phyloP scores from a whole-genome alignment of 2,888 invertebrate species.

The Epirrhoe alternata region DNA sequence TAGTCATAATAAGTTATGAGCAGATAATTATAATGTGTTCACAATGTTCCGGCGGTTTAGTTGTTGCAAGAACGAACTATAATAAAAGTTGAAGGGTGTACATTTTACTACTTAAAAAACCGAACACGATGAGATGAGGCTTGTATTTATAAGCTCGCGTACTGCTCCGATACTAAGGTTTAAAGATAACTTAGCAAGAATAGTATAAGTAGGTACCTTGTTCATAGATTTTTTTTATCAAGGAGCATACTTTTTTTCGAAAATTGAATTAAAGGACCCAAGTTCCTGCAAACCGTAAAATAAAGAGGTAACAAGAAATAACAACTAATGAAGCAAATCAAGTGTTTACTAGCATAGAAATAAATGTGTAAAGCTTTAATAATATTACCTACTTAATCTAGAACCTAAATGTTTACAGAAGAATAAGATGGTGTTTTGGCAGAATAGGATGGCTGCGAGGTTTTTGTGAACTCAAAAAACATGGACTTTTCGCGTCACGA shows the following conservation, averaged over 20 bases:
- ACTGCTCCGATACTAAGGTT: no score
- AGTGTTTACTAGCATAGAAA: conserved; percentile 33
- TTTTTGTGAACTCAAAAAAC: background rate
- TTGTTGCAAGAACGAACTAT: no score
- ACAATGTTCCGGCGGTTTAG: no score
- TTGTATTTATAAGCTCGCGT: no score
- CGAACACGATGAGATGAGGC: no score
- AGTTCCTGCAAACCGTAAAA: conserved; percentile 18
- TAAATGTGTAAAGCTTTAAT: conserved; percentile 54
- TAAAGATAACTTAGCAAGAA: no score
- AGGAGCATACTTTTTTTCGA: background rate
- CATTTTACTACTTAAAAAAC: no score
- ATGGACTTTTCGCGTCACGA: background rate
- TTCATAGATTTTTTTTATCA: no score
- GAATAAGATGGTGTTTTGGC: conserved; percentile 18
- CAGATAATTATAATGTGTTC: no score
- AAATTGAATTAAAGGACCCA: background rate
- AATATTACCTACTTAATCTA: conserved; percentile 17
- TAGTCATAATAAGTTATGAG: no score
- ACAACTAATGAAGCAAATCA: conserved; percentile 31
- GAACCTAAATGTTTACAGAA: conserved; percentile 18
- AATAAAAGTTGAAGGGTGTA: no score
- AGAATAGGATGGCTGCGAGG: background rate
- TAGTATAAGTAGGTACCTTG: no score
- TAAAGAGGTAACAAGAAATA: conserved; percentile 10